A percentile compares a stretch with the other conserved stretches of the same genome.
These are phyloP conservation scores for Trichogramma pretiosum DNA, from an alignment of 1,140 invertebrate species.

Conservation along the genomic window DNA sequence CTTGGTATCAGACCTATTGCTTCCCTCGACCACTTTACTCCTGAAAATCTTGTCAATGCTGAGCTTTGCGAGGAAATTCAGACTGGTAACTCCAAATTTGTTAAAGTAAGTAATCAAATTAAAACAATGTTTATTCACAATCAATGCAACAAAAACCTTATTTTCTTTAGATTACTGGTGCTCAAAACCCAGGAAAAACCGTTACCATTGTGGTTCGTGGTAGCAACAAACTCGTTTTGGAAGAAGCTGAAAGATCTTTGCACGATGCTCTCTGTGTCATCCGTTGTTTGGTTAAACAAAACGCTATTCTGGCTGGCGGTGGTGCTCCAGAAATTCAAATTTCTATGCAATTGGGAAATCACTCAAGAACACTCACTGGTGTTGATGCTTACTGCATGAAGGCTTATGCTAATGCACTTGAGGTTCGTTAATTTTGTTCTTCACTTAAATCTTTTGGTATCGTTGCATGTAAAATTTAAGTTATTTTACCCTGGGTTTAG, in stretches of 20 bases:
- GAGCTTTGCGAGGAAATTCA: slow-evolving; percentile 93
- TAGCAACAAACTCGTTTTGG: slow-evolving; percentile 92
- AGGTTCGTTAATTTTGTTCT: slow-evolving; percentile 55
- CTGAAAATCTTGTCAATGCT: slow-evolving; percentile 85
- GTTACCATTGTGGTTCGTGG: slow-evolving; percentile 91
- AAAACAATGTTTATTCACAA: too few relatives aligned
- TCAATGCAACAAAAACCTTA: too few relatives aligned
- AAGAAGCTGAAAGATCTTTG: slow-evolving; percentile 91
- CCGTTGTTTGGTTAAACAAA: slow-evolving; percentile 90
- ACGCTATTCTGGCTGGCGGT: slow-evolving; percentile 85
- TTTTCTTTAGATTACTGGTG: slow-evolving; percentile 70
- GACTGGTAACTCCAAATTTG: slow-evolving; percentile 83
- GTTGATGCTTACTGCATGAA: slow-evolving; percentile 91
- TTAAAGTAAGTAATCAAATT: slow-evolving; percentile 59
- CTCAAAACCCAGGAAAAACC: slow-evolving; percentile 79
- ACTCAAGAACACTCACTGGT: slow-evolving; percentile 77
- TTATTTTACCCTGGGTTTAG: too few relatives aligned
- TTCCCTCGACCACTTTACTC: slow-evolving; percentile 92
- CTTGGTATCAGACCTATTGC: slow-evolving; percentile 92
- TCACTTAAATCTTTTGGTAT: not conserved
- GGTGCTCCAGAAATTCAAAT: slow-evolving; percentile 96
- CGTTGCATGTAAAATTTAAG: too few relatives aligned
- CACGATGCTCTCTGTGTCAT: slow-evolving; percentile 98
- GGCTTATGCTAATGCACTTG: slow-evolving; percentile 92
- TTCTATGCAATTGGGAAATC: slow-evolving; percentile 72